Base-by-base conservation (phyloP, 2,113 vertebrate species). In the Amblyopsis rosae region DNA sequence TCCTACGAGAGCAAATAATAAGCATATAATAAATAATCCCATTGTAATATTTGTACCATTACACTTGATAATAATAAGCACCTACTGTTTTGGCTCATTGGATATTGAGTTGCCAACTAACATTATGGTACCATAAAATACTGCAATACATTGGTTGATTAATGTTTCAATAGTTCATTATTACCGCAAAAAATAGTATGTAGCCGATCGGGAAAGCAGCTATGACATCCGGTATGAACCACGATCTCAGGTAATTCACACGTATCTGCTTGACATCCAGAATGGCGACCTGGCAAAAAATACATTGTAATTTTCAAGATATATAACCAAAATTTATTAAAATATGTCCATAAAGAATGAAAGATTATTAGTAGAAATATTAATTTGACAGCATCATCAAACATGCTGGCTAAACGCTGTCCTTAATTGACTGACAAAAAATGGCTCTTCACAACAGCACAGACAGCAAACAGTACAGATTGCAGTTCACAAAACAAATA, bases 161-260 rank as follows among this genome's bases (percentile, higher is more conserved):
- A 8, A 10, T 67, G 53, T 54, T 17, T 79, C 35, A 12, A 62
- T 59, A 64, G 6, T 66, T 74, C 32, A 51, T 76, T 67, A 75
- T 89, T 89, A 92, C 92, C 84, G 88, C 88, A 85, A 93, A 89
- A 54, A 90, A 70, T 48, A 93, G 81, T 1, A 93, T 87, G 80
- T 90, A 91, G 59, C 92, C 93, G 1, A 92, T 89, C 1, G 92
- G 93, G 82, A 94, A 92, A 5, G 92, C 91, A 48, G 91, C 90
- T 4, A 92, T 87, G 47, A 93, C 61, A 49, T 94, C 93, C 1
- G 90, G 88, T 59, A 92, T 72, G 88, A 93, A 90, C 91, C 92
- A 93, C 3, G 88, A 81, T 77, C 85, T 91, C 63, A 93, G 86
- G 85, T 94, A 94, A 55, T 73, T 81, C 55, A 85, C 72, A 35